Evolutionary conservation across 2,888 invertebrate genomes (phyloP).

Genomic region (Hirtodrosophila trivittata): DNA sequence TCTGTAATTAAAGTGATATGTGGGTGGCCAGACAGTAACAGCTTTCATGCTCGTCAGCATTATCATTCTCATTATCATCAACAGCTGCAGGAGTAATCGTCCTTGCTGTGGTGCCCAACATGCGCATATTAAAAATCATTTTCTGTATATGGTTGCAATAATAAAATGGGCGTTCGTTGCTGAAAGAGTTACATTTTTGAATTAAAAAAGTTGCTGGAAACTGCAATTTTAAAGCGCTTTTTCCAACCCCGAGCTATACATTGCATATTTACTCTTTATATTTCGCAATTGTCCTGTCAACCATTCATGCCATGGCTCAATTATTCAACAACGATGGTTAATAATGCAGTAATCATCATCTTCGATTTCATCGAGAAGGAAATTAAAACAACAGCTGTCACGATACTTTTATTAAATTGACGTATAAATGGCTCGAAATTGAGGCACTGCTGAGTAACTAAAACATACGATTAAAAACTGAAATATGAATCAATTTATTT

Average conservation of each 20-base stretch:
- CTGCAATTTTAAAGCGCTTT: conserved; percentile 53
- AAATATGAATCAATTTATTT: too few relatives aligned
- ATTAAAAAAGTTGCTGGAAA: conserved; percentile 68
- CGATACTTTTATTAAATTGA: conserved; percentile 21
- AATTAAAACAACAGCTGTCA: conserved; percentile 46
- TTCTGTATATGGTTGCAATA: conserved; percentile 50
- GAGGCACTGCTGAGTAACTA: too few relatives aligned
- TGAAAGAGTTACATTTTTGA: conserved; percentile 21
- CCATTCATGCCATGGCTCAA: conserved; percentile 40
- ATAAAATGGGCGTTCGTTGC: conserved; percentile 45
- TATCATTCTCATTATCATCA: conserved; percentile 29
- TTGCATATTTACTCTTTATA: conserved; percentile 56
- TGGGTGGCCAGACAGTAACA: conserved; percentile 46
- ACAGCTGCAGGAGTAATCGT: conserved; percentile 11
- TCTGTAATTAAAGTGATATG: conserved; percentile 72
- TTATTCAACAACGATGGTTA: conserved; percentile 37
- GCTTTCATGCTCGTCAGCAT: conserved; percentile 34
- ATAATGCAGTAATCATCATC: conserved; percentile 16
- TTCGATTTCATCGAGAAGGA: conserved; percentile 11
- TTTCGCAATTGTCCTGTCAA: conserved; percentile 31
- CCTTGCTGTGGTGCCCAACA: conserved; percentile 47
- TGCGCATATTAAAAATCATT: conserved; percentile 73
- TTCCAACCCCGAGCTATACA: conserved; percentile 5
- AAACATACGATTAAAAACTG: too few relatives aligned
- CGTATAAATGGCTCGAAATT: too few relatives aligned